Evolutionary conservation across 2,888 invertebrate genomes (phyloP).

Genomic region (Neuroscelio doddi): DNA sequence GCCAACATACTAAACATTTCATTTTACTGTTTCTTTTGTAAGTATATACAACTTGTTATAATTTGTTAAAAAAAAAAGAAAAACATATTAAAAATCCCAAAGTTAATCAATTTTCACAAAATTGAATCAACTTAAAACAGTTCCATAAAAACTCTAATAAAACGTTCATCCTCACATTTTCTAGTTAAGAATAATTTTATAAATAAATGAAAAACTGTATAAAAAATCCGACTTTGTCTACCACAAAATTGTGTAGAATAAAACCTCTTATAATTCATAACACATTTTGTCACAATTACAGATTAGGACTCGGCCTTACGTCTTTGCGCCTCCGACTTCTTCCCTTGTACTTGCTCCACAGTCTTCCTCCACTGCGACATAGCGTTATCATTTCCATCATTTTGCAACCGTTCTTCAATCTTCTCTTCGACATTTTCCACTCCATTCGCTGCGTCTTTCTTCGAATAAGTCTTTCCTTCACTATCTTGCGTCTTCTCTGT

Average conservation of each 20-base stretch:
- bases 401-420: conserved; percentile 31
- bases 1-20: too few relatives aligned
- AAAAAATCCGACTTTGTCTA: background rate
- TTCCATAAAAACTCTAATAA: too few relatives aligned
- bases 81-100: too few relatives aligned
- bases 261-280: background rate
- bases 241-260: conserved; percentile 6
- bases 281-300: conserved; percentile 5
- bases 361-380: conserved; percentile 41
- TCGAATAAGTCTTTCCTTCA: conserved; percentile 12
- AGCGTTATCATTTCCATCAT: conserved; percentile 44
- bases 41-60: too few relatives aligned
- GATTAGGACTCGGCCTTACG: conserved; percentile 65
- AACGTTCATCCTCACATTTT: too few relatives aligned
- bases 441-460: conserved; percentile 27
- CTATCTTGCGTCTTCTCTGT: background rate
- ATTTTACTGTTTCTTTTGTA: too few relatives aligned
- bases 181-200: too few relatives aligned
- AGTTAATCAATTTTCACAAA: too few relatives aligned
- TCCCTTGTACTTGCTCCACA: conserved; percentile 57
- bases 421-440: conserved; percentile 26
- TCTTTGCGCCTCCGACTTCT: conserved; percentile 60
- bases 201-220: too few relatives aligned
- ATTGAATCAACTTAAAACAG: too few relatives aligned
- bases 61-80: too few relatives aligned